Evolutionary conservation across 1,140 invertebrate species (phyloP), one percentile per base, ranked within the genome.

Genomic region (Brachionus angularis): DNA sequence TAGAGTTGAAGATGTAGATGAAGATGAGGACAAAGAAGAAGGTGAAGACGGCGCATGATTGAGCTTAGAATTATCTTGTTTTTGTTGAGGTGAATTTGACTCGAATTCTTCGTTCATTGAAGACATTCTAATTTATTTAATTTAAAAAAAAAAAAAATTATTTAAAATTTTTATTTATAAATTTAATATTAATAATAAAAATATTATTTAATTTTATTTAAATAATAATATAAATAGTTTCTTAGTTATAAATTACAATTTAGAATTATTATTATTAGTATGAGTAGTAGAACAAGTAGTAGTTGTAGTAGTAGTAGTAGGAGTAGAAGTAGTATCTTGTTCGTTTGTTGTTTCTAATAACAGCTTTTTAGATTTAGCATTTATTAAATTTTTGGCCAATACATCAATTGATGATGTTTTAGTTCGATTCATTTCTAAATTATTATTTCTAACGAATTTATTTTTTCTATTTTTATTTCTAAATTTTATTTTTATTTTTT

Each of bases 61-160:
- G 18, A 39, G 33, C 18, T 34, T 58, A 16, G 33, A 39, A 1
- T 39, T 50, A n/a, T 27, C 33, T 14, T 39, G 36, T 27, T 34
- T 29, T 16, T 27, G 62, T 21, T 42, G 33, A 12, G 62, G 42
- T 27, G 62, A 47, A 29, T 39, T 39, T 5, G 62, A 47, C 29
- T 50, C 62, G 1, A 47, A 42, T 42, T 67, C 62, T 4, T 67
- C 62, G 0, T 27, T 34, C 62, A 67, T 67, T 14, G 62, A 67
- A n/a, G 39, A 46, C 62, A 67, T 67, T 50, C 62, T 67, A n/a
- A n/a, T n/a, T 67, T 25, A 50, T 53, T 53, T 31, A 53, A 53
- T 52, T 18, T 29, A 42, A 18, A 42, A 33, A 16, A 62, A 39
- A 39, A 46, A 33, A 18, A 34, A 58, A 23, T 36, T 18, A 1